Base-by-base conservation (phyloP, 1,140 invertebrate genomes). In the Drosophila saltans region DNA sequence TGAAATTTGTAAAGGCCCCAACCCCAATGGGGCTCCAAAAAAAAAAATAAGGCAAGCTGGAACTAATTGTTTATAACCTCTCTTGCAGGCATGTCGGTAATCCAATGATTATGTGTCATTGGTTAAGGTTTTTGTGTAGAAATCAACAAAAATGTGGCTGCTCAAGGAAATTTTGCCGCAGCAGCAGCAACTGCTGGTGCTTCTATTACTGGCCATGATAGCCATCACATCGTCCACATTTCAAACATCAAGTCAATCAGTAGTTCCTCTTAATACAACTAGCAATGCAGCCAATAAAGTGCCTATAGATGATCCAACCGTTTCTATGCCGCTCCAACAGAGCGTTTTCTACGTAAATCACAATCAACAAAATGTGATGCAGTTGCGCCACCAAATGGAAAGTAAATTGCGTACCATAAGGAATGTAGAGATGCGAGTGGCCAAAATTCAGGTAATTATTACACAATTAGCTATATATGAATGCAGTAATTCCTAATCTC, bases 351-450 rank as follows among this genome's bases (percentile, higher is more conserved):
- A 88, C 64, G 70, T 81, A 21, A 90, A 86, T 67, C 81, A 91
- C 41, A 92, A 81, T 57, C 83, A 92, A 33, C 88, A 91, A 41
- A 92, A 92, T 75, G 88, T 91, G 8, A 66, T 90, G 56, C 88
- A 91, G 59, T 45, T 92, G 33, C 73, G 88, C 3, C 72, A 81
- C 41, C 91, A 91, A 64, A 75, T 92, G 45, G 89, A 92, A 58
- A 66, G 65, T 8, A 83, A 84, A 59, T 73, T 93, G 33, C 82
- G 88, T 24, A 90, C 91, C 72, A 93, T 92, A 90, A 70, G 92
- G 48, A 94, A 94, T 91, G 92, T 94, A 72, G 94, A 95, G 92
- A 90, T 95, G 69, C 93, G 93, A 28, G 92, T 94, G 62, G 91
- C 93, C 11, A 93, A 92, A 40, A 94, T 95, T 91, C 94, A 94